Evolutionary conservation across 2,797 vertebrate genomes (phyloP).

Genomic region (Capromys pilorides): DNA sequence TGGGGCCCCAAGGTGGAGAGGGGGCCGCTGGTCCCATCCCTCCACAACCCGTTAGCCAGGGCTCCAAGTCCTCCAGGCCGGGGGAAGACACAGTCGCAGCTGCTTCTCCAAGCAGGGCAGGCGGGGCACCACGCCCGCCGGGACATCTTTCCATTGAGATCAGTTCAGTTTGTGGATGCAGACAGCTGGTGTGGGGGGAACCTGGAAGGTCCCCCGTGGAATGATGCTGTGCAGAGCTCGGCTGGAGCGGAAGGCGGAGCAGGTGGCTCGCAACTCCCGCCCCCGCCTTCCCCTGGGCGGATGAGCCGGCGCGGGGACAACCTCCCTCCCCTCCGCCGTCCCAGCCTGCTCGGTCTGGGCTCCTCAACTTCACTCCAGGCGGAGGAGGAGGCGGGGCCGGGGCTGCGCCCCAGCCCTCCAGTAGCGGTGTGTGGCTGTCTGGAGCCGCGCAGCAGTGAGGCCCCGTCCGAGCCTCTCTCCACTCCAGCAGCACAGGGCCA

Average conservation of each 20-base stretch:
- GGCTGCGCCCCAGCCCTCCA: fast-evolving
- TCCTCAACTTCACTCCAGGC: fast-evolving
- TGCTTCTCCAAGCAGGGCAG: fast-evolving
- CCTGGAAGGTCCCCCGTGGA: background rate
- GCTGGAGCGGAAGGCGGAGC: background rate
- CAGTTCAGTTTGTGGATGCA: background rate
- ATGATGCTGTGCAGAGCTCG: fast-evolving
- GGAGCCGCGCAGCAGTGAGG: fast-evolving
- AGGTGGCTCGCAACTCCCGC: background rate
- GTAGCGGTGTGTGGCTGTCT: fast-evolving
- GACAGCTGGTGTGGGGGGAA: background rate
- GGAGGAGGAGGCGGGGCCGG: fast-evolving
- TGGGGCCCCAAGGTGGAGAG: background rate
- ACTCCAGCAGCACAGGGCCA: fast-evolving
- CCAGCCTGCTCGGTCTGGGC: fast-evolving
- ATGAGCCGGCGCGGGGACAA: fast-evolving
- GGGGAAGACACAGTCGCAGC: background rate
- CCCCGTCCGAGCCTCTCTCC: background rate
- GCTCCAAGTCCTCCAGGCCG: background rate
- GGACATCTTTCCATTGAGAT: background rate
- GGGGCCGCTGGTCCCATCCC: fast-evolving
- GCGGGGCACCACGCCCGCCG: fast-evolving
- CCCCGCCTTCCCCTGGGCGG: background rate
- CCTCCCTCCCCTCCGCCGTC: background rate
- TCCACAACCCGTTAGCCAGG: fast-evolving